A percentile compares a stretch with the other conserved stretches of the same genome.
phyloP scores from a whole-genome alignment of 2,113 vertebrate genomes.

The Oryzias curvinotus region DNA sequence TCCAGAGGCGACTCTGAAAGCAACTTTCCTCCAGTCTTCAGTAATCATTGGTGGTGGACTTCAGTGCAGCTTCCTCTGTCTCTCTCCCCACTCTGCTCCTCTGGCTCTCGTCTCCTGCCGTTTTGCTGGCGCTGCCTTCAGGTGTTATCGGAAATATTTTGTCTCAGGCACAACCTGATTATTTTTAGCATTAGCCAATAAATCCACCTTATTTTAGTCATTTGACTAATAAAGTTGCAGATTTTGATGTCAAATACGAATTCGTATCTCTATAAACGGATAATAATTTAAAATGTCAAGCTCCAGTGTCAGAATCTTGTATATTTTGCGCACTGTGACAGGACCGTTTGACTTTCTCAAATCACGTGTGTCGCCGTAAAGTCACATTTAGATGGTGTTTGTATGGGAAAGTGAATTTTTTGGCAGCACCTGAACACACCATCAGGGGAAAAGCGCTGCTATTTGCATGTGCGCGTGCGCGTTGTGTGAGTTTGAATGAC shows the following conservation, averaged over 20 bases:
- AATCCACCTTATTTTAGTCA: too few relatives aligned
- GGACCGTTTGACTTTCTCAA: too few relatives aligned
- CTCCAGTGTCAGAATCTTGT: too few relatives aligned
- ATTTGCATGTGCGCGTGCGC: conserved; percentile 1
- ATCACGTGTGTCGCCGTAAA: too few relatives aligned
- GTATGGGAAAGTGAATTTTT: not conserved
- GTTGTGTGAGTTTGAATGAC: conserved; percentile 34
- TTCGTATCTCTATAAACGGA: too few relatives aligned
- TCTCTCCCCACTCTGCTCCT: conserved; percentile 19
- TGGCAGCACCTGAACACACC: conserved; percentile 47
- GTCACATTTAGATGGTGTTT: too few relatives aligned
- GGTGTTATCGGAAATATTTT: conserved; percentile 34
- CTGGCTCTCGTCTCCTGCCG: conserved; percentile 43
- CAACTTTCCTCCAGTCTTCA: conserved; percentile 41
- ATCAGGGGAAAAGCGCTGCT: conserved; percentile 41
- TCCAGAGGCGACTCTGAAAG: conserved; percentile 28
- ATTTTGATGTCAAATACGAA: not conserved
- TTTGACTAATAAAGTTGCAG: too few relatives aligned
- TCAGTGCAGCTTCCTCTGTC: conserved; percentile 55
- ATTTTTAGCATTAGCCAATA: not conserved
- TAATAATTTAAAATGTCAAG: too few relatives aligned
- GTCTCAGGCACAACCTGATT: not conserved
- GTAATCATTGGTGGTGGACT: conserved; percentile 26
- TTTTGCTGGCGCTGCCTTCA: conserved; percentile 60
- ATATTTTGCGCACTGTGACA: too few relatives aligned